Evolutionary conservation across 2,888 invertebrate genomes (phyloP), one percentile per base, ranked within the genome.

Genomic region (Eupithecia dodoneata): DNA sequence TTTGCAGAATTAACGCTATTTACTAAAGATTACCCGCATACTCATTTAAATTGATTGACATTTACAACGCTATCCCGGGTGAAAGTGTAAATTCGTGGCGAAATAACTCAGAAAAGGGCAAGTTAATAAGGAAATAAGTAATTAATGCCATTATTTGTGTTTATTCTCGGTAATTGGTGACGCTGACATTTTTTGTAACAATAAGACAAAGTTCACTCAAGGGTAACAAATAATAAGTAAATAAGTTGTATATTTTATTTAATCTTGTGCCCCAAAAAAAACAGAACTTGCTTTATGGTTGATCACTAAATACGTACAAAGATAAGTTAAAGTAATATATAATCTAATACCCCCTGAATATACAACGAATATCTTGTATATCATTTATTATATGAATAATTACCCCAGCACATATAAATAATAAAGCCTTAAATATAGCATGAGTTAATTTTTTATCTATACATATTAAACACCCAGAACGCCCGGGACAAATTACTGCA

Each of bases 21-120:
- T 10, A 30, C 4, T 4, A 12, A 71, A 75, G 76, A 70, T 78
- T 81, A 82, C 82, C 82, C 81, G 81, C 80, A 81, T 80, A n/a
- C 52, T 49, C 69, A 42, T 66, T 74, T 63, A 63, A 63, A 80
- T 76, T 79, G 70, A 74, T 73, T 79, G 74, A 79, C 77, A 74
- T 72, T 75, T 75, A 44, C 45, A 74, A 69, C 69, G 47, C 59
- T 10, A 71, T 71, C 65, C 52, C 69, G 55, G 49, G 73, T 78
- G 73, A 76, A 76, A 73, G 73, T 73, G 7, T 63, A 72, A 45
- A 75, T 73, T 76, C 30, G 44, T 67, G 55, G 59, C 71, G 69
- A 59, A 73, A 59, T 59, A 18, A 72, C 41, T 30, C 71, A 9
- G 9, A 72, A 74, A 78, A 63, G 63, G 52, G 66, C 30, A 67